Conservation (phyloP, 2,113 vertebrate genomes). For the Hippocampus zosterae region DNA sequence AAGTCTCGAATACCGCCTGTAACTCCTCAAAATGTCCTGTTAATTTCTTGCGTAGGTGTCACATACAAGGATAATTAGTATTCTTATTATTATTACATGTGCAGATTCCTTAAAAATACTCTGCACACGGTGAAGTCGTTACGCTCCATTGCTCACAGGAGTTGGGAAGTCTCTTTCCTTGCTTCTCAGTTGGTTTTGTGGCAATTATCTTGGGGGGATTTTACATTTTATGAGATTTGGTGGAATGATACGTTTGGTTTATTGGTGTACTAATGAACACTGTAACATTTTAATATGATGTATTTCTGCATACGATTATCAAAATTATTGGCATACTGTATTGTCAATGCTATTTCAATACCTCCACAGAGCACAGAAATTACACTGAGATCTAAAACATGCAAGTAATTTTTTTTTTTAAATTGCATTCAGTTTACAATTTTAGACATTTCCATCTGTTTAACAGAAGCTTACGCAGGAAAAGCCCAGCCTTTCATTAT, state of each 20-base stretch:
- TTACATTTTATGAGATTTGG: constrained; percentile 2
- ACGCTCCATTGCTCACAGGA: constrained; percentile 34
- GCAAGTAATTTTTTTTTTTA: too few species aligned
- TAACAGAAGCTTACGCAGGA: too few species aligned
- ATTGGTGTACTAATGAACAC: not conserved
- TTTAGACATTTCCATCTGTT: too few species aligned
- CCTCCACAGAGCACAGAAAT: too few species aligned
- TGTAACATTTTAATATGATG: not conserved
- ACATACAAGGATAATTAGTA: constrained; percentile 34
- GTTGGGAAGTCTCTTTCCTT: constrained; percentile 13
- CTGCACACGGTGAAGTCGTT: constrained; percentile 36
- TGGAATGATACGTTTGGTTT: not conserved
- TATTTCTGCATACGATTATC: not conserved
- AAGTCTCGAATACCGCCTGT: constrained; percentile 8
- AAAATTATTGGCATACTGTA: not conserved
- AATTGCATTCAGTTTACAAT: too few species aligned
- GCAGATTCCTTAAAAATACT: constrained; percentile 51
- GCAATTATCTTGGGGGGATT: constrained; percentile 9
- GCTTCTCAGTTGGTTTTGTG: constrained; percentile 28
- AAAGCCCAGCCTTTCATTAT: too few species aligned
- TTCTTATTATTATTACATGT: constrained; percentile 8
- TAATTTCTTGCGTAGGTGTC: constrained; percentile 33
- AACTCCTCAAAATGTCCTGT: constrained; percentile 39
- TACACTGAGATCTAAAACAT: too few species aligned
- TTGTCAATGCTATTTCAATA: too few species aligned